Evolutionary conservation across 1,140 invertebrate genomes (phyloP).

Genomic region (Calliopsis andreniformis): DNA sequence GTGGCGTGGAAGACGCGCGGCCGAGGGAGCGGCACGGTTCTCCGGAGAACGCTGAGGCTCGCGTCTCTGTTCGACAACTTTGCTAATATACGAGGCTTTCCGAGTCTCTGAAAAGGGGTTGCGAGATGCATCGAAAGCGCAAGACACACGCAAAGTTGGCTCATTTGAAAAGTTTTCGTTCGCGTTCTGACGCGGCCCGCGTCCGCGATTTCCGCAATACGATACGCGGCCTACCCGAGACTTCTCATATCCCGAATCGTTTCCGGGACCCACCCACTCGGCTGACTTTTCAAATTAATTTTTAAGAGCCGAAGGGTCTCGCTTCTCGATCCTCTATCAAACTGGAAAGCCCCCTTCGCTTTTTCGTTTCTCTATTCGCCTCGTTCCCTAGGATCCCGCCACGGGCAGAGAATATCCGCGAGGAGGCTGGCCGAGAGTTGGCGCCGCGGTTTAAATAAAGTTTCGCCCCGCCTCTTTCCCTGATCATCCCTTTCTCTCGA

Average conservation of each 20-base stretch:
- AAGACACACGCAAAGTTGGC: constrained; percentile 77
- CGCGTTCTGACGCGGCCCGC: constrained; percentile 37
- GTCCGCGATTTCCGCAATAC: constrained; percentile 65
- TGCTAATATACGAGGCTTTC: constrained; percentile 72
- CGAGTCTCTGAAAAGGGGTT: constrained; percentile 39
- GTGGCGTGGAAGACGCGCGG: constrained; percentile 33
- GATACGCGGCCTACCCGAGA: constrained; percentile 1
- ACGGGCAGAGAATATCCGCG: background rate
- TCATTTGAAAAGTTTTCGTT: constrained; percentile 74
- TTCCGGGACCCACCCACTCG: constrained; percentile 38
- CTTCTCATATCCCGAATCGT: constrained; percentile 48
- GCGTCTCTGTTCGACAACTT: constrained; percentile 68
- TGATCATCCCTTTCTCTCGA: too few relatives aligned
- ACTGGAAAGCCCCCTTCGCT: constrained; percentile 10
- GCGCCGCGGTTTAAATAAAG: background rate
- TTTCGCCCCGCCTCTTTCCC: too few relatives aligned
- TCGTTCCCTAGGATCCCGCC: background rate
- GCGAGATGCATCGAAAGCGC: constrained; percentile 61
- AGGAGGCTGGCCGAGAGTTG: background rate
- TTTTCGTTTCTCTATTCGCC: background rate
- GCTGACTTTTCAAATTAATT: constrained; percentile 75
- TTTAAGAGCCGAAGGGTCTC: constrained; percentile 65
- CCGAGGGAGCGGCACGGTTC: background rate
- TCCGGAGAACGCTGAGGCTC: constrained; percentile 5
- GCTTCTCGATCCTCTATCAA: constrained; percentile 42